Evolutionary conservation across 2,888 invertebrate genomes (phyloP), one percentile per base, ranked within the genome.

Genomic region (Chironomus riparius): DNA sequence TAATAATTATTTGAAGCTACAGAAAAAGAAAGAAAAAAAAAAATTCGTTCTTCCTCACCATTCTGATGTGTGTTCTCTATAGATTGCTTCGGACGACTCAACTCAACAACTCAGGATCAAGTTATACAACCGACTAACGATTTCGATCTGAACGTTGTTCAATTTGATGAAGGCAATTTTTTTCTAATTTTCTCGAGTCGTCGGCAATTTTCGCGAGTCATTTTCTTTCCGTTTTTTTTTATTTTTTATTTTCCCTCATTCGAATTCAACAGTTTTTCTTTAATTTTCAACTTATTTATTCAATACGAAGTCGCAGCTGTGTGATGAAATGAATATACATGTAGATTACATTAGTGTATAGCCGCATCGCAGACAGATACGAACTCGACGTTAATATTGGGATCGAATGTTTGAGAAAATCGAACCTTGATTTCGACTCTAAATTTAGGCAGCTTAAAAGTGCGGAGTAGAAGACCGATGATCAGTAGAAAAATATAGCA

Each of bases 111-210:
- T 74, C 68, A 62, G 74, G 74, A 74, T 68, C 74, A 74, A 74
- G 74, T 74, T 74, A 74, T 74, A 74, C 74, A 74, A 74, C 68
- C 74, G 74, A 74, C 74, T 74, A 74, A 74, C 74, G 74, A 74
- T 74, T 74, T 74, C 74, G 74, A 65, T 74, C 68, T 74, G 68
- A 74, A 74, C 74, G 68, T 28, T 47, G 56, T 56, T 22, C 28
- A 50, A 38, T 38, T 72, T 72, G 72, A 62, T 72, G 72, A 72
- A 62, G 62, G 72, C 61, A 62, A 50, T 56, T 56, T 56, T 48
- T 72, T 38, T 24, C 56, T 28, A 62, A 61, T 28, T 72, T 72
- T 61, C 3, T n/a, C n/a, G 22, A 13, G 56, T 61, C 72, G 50
- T 72, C 72, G 72, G 72, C 24, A 22, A 50, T 71, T 24, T 71